Percentiles rank a stretch among this genome's conserved stretches.
Conservation (phyloP, 2,888 invertebrate genomes). For the Therioaphis trifolii region DNA sequence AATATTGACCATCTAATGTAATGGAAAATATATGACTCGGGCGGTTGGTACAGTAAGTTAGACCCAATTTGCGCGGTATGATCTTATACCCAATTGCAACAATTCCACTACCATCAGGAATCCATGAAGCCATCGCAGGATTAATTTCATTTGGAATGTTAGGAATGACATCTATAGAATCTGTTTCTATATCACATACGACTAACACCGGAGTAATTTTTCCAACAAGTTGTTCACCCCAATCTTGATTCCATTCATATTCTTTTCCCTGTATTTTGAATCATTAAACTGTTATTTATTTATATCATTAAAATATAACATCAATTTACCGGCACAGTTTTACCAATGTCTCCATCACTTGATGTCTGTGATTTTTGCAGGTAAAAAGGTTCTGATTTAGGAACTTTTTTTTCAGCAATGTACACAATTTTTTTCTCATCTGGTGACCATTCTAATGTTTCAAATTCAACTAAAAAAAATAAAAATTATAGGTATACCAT, state of each 20-base stretch:
- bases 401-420: constrained; percentile 83
- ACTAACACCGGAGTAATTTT: constrained; percentile 78
- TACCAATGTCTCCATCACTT: constrained; percentile 68
- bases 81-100: constrained; percentile 80
- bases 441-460: constrained; percentile 78
- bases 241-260: constrained; percentile 78
- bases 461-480: constrained; percentile 74
- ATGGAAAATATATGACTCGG: constrained; percentile 75
- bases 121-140: constrained; percentile 70
- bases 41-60: constrained; percentile 83
- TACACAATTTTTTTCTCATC: constrained; percentile 80
- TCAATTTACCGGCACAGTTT: background rate
- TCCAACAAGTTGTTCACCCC: constrained; percentile 87
- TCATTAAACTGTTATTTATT: constrained; percentile 50
- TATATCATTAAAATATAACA: constrained; percentile 1
- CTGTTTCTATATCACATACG: constrained; percentile 75
- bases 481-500: constrained; percentile 20
- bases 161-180: constrained; percentile 68
- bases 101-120: constrained; percentile 72
- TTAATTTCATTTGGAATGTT: constrained; percentile 68
- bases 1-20: constrained; percentile 72
- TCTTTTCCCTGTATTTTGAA: constrained; percentile 76
- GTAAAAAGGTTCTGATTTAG: constrained; percentile 81
- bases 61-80: constrained; percentile 79
- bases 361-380: constrained; percentile 72